Evolutionary conservation across 2,888 invertebrate genomes (phyloP).

Genomic region (Tachystola acroxantha): DNA sequence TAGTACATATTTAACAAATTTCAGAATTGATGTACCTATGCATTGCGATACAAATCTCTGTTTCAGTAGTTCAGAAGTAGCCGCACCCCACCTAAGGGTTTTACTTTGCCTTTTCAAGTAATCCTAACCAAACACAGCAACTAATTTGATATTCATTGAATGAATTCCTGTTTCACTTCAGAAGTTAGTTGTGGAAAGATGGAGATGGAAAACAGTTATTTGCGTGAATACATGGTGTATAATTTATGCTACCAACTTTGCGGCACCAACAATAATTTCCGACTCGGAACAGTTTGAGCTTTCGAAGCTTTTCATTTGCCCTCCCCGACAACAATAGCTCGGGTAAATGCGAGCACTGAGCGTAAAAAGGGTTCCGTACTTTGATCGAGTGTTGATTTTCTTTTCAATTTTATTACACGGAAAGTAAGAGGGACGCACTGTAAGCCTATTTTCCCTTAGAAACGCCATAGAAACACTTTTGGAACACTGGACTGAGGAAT

Average conservation of each 20-base stretch:
- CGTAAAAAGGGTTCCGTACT: not conserved
- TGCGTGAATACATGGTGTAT: constrained; percentile 14
- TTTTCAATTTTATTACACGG: not conserved
- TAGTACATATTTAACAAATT: too few relatives aligned
- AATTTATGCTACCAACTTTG: constrained; percentile 27
- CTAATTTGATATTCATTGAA: constrained; percentile 2
- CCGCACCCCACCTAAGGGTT: too few relatives aligned
- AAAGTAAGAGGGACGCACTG: not conserved
- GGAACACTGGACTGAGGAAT: too few relatives aligned
- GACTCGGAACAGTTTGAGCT: constrained; percentile 12
- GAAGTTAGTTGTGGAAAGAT: not conserved
- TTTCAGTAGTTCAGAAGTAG: too few relatives aligned
- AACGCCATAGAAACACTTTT: too few relatives aligned
- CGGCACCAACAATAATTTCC: constrained; percentile 22
- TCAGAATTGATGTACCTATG: too few relatives aligned
- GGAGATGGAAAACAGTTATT: constrained; percentile 11
- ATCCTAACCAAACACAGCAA: too few relatives aligned
- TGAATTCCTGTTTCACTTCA: not conserved
- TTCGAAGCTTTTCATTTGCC: constrained; percentile 11
- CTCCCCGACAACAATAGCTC: constrained; percentile 3
- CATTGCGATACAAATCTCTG: too few relatives aligned
- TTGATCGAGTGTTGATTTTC: not conserved
- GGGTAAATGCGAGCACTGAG: not conserved
- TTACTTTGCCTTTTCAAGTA: too few relatives aligned
- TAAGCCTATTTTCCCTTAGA: too few relatives aligned